A percentile compares a stretch with the other conserved stretches of the same genome.
These are phyloP conservation scores for Tetragnatha versicolor DNA, from an alignment of 1,140 invertebrate genomes.

Conservation along the genomic window DNA sequence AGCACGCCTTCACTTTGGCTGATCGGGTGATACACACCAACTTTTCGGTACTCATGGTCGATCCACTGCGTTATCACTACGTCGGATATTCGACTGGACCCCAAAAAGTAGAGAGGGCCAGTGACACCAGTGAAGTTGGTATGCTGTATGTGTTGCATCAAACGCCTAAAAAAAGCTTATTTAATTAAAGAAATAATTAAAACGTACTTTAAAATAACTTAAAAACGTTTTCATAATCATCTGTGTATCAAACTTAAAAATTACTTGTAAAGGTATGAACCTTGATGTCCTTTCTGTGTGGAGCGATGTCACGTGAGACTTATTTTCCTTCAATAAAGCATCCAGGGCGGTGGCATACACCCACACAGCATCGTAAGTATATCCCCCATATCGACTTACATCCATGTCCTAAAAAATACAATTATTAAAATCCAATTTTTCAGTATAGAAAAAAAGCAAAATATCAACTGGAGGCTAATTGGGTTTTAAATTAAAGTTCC, in stretches of 20 bases:
- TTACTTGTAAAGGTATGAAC: slow-evolving; percentile 66
- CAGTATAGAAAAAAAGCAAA: too few species aligned
- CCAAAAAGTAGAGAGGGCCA: slow-evolving; percentile 75
- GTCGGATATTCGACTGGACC: slow-evolving; percentile 73
- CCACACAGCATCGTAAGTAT: slow-evolving; percentile 85
- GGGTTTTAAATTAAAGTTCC: too few species aligned
- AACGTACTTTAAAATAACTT: too few species aligned
- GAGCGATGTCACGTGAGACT: slow-evolving; percentile 69
- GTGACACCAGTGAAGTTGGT: slow-evolving; percentile 81
- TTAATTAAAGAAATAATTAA: too few species aligned
- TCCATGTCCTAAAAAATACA: neutral
- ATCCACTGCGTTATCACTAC: slow-evolving; percentile 78
- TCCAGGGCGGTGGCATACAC: slow-evolving; percentile 78
- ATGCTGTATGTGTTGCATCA: slow-evolving; percentile 65
- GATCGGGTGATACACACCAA: slow-evolving; percentile 74
- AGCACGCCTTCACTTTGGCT: slow-evolving; percentile 62
- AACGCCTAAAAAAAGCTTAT: slow-evolving; percentile 64
- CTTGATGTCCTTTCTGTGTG: slow-evolving; percentile 69
- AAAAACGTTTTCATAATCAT: too few species aligned
- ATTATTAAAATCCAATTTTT: too few species aligned
- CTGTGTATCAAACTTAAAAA: too few species aligned
- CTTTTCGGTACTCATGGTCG: slow-evolving; percentile 66
- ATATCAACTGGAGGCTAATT: too few species aligned
- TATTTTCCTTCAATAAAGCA: slow-evolving; percentile 70
- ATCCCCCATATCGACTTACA: slow-evolving; percentile 75